Conservation (phyloP, 1,140 invertebrate genomes). For the Chironomus tepperi region DNA sequence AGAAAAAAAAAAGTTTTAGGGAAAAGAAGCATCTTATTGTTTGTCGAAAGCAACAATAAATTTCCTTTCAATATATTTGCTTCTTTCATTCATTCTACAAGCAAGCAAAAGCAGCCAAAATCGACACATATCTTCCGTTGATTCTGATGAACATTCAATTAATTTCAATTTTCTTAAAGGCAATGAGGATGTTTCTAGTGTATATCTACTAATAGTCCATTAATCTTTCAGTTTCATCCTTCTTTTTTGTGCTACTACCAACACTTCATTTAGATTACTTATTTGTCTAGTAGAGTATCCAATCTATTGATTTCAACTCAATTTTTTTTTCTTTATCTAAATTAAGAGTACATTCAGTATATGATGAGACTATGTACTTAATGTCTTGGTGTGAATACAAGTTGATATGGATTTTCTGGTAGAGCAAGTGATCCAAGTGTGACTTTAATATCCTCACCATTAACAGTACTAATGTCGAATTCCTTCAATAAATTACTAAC, state of each 20-base stretch:
- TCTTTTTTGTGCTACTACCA: not conserved
- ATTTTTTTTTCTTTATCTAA: not conserved
- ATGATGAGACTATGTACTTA: not conserved
- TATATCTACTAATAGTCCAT: slow-evolving; percentile 11
- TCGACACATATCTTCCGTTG: not conserved
- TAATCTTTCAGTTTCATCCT: slow-evolving; percentile 16
- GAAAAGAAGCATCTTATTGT: not conserved
- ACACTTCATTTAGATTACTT: too few relatives aligned
- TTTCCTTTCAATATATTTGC: not conserved
- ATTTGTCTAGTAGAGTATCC: too few relatives aligned
- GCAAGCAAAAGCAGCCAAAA: too few relatives aligned
- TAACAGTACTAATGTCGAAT: slow-evolving; percentile 52
- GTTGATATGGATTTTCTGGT: slow-evolving; percentile 50
- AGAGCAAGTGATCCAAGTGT: slow-evolving; percentile 56
- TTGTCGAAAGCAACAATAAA: not conserved
- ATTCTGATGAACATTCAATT: not conserved
- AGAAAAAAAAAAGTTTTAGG: not conserved
- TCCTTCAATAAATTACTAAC: slow-evolving; percentile 60
- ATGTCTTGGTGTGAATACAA: slow-evolving; percentile 47
- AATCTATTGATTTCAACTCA: too few relatives aligned
- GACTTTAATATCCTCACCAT: slow-evolving; percentile 43
- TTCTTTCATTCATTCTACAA: too few relatives aligned
- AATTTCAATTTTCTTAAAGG: slow-evolving; percentile 22
- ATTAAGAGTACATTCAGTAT: not conserved
- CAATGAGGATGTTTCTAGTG: not conserved